Conservation (phyloP, 1,140 invertebrate genomes). For the Aphelenchoides fujianensis region DNA sequence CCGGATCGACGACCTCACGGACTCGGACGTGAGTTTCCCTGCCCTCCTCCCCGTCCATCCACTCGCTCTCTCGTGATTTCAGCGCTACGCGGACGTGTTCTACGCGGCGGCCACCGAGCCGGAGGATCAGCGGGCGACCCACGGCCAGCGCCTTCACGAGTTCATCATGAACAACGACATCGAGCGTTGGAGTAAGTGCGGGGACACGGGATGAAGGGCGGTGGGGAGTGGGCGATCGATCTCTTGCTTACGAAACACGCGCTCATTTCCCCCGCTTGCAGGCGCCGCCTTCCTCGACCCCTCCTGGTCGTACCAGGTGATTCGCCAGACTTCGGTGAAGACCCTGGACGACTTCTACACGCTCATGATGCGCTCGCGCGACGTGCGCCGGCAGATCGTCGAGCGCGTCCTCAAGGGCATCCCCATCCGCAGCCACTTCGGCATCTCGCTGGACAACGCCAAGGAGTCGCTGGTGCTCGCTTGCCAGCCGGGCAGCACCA, state of each 20-base stretch:
- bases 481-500: constrained; percentile 45
- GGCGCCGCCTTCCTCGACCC: too few relatives aligned
- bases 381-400: constrained; percentile 59
- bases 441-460: constrained; percentile 56
- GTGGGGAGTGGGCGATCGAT: too few relatives aligned
- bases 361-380: constrained; percentile 58
- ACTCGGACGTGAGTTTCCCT: constrained; percentile 42
- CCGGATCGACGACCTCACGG: constrained; percentile 52
- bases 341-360: constrained; percentile 58
- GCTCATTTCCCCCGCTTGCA: too few relatives aligned
- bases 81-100: constrained; percentile 56
- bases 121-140: constrained; percentile 40
- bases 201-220: too few relatives aligned
- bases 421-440: constrained; percentile 59
- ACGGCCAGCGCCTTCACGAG: constrained; percentile 54
- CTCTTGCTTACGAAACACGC: too few relatives aligned
- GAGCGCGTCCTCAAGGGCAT: constrained; percentile 60
- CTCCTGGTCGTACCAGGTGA: too few relatives aligned
- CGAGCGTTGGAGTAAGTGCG: constrained; percentile 58
- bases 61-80: constrained; percentile 3
- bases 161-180: constrained; percentile 62
- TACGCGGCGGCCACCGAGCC: constrained; percentile 56
- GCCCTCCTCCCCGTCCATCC: too few relatives aligned
- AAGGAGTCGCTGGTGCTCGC: constrained; percentile 56
- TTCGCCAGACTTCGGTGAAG: constrained; percentile 47